phyloP scores from a whole-genome alignment of 2,888 invertebrate genomes.

The Apotomis capreana region DNA sequence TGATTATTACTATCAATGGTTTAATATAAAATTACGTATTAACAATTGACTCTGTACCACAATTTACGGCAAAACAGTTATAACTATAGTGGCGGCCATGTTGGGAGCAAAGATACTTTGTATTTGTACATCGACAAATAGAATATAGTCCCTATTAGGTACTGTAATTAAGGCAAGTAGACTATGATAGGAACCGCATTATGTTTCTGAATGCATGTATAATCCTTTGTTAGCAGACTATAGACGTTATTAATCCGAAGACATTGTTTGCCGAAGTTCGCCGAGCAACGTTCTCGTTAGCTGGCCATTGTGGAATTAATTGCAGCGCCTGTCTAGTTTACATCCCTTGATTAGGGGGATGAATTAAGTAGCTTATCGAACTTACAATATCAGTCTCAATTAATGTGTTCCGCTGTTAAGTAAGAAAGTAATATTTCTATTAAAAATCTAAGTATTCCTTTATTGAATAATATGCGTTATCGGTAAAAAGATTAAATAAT shows the following conservation, averaged over 20 bases:
- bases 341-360: background rate
- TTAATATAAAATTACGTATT: too few species aligned
- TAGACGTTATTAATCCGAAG: background rate
- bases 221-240: background rate
- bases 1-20: too few species aligned
- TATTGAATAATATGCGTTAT: too few species aligned
- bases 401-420: too few species aligned
- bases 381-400: background rate
- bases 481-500: too few species aligned
- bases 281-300: background rate
- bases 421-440: too few species aligned
- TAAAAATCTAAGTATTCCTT: too few species aligned
- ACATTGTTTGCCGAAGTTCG: background rate
- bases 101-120: too few species aligned
- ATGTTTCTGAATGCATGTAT: background rate
- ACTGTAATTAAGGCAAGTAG: background rate
- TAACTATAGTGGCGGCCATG: too few species aligned
- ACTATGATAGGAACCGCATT: background rate
- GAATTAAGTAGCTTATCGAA: background rate
- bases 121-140: too few species aligned
- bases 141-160: background rate
- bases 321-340: background rate
- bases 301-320: constrained; percentile 1
- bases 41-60: too few species aligned
- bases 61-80: too few species aligned